A percentile compares a stretch with the other conserved stretches of the same genome.
Evolutionary conservation across 2,888 invertebrate genomes (phyloP).

Genomic region (Meloe dianella): DNA sequence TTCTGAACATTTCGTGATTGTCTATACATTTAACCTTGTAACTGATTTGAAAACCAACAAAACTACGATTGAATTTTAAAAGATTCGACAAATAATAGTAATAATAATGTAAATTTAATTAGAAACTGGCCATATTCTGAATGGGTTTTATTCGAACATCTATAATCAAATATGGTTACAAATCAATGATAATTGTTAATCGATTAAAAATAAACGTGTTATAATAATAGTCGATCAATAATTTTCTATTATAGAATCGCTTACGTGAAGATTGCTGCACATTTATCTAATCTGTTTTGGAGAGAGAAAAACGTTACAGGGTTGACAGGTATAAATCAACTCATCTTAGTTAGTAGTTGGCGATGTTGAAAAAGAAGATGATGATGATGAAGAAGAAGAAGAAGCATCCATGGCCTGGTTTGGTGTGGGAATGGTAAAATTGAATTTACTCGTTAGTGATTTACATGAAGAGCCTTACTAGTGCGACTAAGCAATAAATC

Average conservation of each 20-base stretch:
- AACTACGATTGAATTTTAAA: conserved; percentile 16
- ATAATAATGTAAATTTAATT: conserved; percentile 14
- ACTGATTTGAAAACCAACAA: conserved; percentile 18
- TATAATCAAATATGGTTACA: neutral
- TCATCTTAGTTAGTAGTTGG: conserved; percentile 45
- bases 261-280: conserved; percentile 39
- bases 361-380: neutral
- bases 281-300: conserved; percentile 38
- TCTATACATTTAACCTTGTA: conserved; percentile 18
- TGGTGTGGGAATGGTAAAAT: conserved; percentile 55
- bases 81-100: conserved; percentile 8
- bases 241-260: conserved; percentile 9
- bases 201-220: neutral
- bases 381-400: neutral
- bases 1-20: conserved; percentile 19
- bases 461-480: conserved; percentile 51
- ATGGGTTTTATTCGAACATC: conserved; percentile 1
- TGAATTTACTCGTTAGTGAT: conserved; percentile 57
- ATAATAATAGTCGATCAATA: neutral
- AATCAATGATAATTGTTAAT: neutral
- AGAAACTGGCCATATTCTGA: conserved; percentile 14
- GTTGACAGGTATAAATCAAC: conserved; percentile 52
- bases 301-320: conserved; percentile 42
- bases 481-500: conserved; percentile 51
- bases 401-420: conserved; percentile 39